These are phyloP conservation scores for Seriola rivoliana DNA, from an alignment of 2,113 vertebrate genomes.

Conservation along the genomic window DNA sequence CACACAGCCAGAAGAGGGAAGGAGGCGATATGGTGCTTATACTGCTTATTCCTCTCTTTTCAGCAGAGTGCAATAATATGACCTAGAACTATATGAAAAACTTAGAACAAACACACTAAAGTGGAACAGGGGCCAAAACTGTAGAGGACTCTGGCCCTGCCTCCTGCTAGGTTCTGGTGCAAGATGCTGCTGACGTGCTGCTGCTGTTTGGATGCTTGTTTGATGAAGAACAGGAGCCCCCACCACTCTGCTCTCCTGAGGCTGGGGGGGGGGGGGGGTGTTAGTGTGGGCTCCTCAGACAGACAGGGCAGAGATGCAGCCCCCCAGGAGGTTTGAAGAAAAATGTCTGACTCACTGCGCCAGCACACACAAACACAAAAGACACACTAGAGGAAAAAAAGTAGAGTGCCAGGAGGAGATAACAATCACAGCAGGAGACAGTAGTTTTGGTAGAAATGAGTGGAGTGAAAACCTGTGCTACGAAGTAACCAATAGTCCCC, in stretches of 20 bases:
- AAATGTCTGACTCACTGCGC: conserved; percentile 53
- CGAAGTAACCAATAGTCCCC: neutral
- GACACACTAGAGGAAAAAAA: conserved; percentile 9
- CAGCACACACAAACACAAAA: conserved; percentile 3
- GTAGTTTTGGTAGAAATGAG: conserved; percentile 2
- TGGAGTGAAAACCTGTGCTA: neutral
- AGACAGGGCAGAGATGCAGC: conserved; percentile 44
- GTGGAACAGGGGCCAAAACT: conserved; percentile 26
- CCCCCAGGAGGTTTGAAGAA: conserved; percentile 43
- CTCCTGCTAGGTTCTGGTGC: neutral
- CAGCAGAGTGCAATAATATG: conserved; percentile 3
- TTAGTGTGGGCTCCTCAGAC: conserved; percentile 45
- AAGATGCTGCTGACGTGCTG: conserved; percentile 11
- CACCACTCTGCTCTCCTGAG: neutral
- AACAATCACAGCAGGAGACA: conserved; percentile 7
- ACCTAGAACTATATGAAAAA: neutral
- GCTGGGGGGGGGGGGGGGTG: neutral
- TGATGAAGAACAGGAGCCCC: neutral
- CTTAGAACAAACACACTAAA: conserved; percentile 25
- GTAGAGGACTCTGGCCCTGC: neutral
- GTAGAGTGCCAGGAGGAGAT: conserved; percentile 22
- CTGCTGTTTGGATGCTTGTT: neutral
- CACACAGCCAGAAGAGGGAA: neutral
- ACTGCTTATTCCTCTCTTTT: conserved; percentile 3
- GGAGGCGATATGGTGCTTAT: neutral